These are phyloP conservation scores for Chondrosia reniformis DNA, from an alignment of 37 sponge, comb jelly and placozoan species.

Conservation along the genomic window DNA sequence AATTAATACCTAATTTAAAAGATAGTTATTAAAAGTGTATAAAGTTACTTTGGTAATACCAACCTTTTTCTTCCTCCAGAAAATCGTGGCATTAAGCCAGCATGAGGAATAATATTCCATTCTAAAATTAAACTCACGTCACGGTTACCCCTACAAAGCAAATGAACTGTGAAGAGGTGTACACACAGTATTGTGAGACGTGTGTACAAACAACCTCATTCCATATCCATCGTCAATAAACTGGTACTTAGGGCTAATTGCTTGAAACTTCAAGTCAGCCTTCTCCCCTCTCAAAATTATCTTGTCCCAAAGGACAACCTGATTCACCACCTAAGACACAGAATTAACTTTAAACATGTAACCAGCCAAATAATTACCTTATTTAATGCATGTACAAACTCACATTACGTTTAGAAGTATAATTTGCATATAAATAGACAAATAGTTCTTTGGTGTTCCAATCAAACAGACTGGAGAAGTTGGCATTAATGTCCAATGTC, in stretches of 20 bases:
- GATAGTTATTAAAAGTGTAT: too few relatives aligned
- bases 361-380: not conserved
- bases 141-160: constrained; percentile 53
- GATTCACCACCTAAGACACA: constrained; percentile 54
- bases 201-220: constrained; percentile 43
- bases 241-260: constrained; percentile 63
- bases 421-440: constrained; percentile 80
- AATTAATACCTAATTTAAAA: too few relatives aligned
- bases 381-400: constrained; percentile 12
- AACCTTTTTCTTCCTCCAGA: constrained; percentile 21
- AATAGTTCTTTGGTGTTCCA: constrained; percentile 98
- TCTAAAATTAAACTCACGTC: constrained; percentile 70
- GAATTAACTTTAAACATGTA: not conserved
- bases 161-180: not conserved
- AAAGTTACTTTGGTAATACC: constrained; percentile 48
- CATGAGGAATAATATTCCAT: constrained; percentile 93
- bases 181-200: not conserved
- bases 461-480: constrained; percentile 79
- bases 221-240: constrained; percentile 94
- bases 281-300: constrained; percentile 85
- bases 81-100: constrained; percentile 79
- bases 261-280: constrained; percentile 43
- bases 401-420: constrained; percentile 69
- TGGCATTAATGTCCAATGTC: constrained; percentile 42
- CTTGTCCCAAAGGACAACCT: constrained; percentile 96